Evolutionary conservation across 2,888 invertebrate species (phyloP).

Genomic region (Plagodis dolabraria): DNA sequence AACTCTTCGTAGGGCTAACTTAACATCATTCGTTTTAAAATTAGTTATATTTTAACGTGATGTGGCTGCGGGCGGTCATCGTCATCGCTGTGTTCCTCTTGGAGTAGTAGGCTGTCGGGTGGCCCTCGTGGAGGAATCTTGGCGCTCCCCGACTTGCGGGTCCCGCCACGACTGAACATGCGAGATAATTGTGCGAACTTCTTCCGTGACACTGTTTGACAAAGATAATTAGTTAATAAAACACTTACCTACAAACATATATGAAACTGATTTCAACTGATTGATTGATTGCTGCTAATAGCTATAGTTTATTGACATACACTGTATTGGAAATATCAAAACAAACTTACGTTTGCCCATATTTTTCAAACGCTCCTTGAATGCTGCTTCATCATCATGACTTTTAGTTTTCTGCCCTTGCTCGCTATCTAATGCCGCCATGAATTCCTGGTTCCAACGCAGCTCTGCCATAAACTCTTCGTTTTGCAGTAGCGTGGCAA

Average conservation of each 20-base stretch:
- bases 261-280: too few relatives aligned
- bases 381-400: slow-evolving; percentile 88
- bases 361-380: slow-evolving; percentile 91
- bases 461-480: slow-evolving; percentile 95
- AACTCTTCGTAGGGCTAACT: slow-evolving; percentile 50
- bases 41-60: slow-evolving; percentile 37
- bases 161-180: slow-evolving; percentile 89
- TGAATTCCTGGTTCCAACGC: slow-evolving; percentile 94
- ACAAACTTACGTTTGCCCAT: slow-evolving; percentile 90
- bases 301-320: not conserved
- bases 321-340: not conserved
- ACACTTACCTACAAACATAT: too few relatives aligned
- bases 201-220: slow-evolving; percentile 87
- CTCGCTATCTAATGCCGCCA: slow-evolving; percentile 92
- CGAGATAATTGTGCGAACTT: slow-evolving; percentile 92
- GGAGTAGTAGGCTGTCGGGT: slow-evolving; percentile 84
- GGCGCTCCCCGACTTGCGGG: slow-evolving; percentile 70
- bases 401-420: slow-evolving; percentile 78
- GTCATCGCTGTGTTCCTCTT: slow-evolving; percentile 87
- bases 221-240: not conserved
- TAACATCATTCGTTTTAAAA: not conserved
- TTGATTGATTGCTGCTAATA: not conserved
- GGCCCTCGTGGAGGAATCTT: slow-evolving; percentile 77
- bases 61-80: slow-evolving; percentile 77
- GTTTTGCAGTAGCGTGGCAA: slow-evolving; percentile 94